A percentile compares a stretch with the other conserved stretches of the same genome.
phyloP scores from a whole-genome alignment of 2,888 invertebrate genomes.

The Autographa pulchrina region DNA sequence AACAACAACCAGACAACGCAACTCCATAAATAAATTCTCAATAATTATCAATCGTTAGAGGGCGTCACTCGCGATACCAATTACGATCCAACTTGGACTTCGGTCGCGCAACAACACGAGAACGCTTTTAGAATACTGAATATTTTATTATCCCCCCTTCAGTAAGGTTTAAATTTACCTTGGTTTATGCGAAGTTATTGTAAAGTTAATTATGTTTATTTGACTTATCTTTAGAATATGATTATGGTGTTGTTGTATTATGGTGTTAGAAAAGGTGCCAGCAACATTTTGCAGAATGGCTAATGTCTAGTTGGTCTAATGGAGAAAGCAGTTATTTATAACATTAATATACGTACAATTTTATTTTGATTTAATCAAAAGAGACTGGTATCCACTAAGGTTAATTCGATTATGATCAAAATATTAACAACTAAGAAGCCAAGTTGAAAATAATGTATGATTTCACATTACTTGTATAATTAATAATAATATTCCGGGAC shows the following conservation, averaged over 20 bases:
- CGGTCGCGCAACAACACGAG: conserved; percentile 56
- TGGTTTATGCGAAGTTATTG: conserved; percentile 10
- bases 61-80: conserved; percentile 61
- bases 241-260: neutral
- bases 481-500: too few species aligned
- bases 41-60: conserved; percentile 46
- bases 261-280: too few species aligned
- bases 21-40: conserved; percentile 29
- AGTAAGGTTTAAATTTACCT: conserved; percentile 27
- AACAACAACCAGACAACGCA: neutral
- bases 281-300: too few species aligned
- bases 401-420: too few species aligned
- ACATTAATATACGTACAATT: too few species aligned
- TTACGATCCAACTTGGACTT: conserved; percentile 61
- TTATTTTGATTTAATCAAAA: too few species aligned
- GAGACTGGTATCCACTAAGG: too few species aligned
- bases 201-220: neutral
- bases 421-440: too few species aligned
- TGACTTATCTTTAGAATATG: neutral
- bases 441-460: too few species aligned
- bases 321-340: too few species aligned
- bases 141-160: conserved; percentile 62
- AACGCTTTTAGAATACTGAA: conserved; percentile 69
- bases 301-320: too few species aligned
- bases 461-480: too few species aligned